phyloP scores from a whole-genome alignment of 2,113 vertebrate species.

The Oncorhynchus tshawytscha region DNA sequence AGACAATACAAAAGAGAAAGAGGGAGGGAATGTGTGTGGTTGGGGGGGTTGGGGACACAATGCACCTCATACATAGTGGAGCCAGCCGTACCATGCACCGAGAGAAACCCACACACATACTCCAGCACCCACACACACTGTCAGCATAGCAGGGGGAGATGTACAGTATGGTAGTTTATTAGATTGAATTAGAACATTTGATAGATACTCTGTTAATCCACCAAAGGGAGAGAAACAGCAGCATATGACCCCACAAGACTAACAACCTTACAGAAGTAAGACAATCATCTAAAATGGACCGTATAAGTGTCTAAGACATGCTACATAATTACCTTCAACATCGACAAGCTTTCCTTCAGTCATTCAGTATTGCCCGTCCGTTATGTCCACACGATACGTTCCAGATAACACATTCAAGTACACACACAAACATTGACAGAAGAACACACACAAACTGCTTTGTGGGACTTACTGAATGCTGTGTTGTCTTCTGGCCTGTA shows the following conservation, averaged over 20 bases:
- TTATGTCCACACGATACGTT: too few relatives aligned
- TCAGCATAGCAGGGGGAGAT: not conserved
- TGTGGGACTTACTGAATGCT: slow-evolving; percentile 20
- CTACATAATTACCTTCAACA: not conserved
- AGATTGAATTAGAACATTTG: not conserved
- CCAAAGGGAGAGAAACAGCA: too few relatives aligned
- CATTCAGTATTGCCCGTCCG: too few relatives aligned
- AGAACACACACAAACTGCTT: not conserved
- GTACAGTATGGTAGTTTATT: not conserved
- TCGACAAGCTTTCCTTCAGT: not conserved
- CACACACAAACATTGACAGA: not conserved
- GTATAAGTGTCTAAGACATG: not conserved
- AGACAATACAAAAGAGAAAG: not conserved
- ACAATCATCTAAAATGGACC: not conserved
- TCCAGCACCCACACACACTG: slow-evolving; percentile 9
- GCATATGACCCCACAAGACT: not conserved
- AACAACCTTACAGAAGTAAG: not conserved
- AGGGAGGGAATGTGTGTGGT: not conserved
- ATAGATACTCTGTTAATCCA: not conserved
- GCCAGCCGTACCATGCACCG: slow-evolving; percentile 47
- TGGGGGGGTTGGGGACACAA: slow-evolving; percentile 26
- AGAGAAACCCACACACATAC: not conserved
- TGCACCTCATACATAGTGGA: slow-evolving; percentile 23
- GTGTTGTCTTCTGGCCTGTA: not conserved
- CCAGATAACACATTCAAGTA: not conserved